Percentiles rank a stretch among this genome's conserved stretches.
Conservation (phyloP, 2,113 vertebrate genomes). For the Ranitomeya imitator region DNA sequence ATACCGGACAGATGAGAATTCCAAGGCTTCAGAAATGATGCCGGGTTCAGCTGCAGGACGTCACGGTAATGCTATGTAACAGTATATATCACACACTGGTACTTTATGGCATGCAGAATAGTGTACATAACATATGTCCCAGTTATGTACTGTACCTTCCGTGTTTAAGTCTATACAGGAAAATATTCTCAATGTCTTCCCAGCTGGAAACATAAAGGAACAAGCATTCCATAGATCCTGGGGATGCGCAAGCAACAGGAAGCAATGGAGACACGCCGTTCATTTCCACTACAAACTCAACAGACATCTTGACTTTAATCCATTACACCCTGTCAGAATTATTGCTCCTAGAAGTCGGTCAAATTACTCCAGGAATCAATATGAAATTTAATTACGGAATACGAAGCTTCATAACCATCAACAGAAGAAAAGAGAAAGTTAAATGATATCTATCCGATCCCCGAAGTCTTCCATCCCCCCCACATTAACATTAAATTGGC, state of each 20-base stretch:
- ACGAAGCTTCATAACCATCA: neutral
- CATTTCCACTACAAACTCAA: neutral
- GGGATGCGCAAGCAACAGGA: constrained; percentile 42
- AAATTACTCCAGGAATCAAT: neutral
- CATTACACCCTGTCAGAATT: neutral
- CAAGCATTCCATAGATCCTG: constrained; percentile 8
- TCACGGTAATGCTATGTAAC: neutral
- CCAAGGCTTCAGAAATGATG: no score
- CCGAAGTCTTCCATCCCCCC: no score
- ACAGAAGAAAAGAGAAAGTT: no score
- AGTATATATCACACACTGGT: neutral
- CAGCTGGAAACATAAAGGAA: constrained; percentile 31
- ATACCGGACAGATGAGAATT: no score
- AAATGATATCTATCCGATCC: no score
- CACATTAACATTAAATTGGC: no score
- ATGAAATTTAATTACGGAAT: neutral
- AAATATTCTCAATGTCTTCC: neutral
- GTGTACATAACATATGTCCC: neutral
- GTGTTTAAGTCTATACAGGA: constrained; percentile 7
- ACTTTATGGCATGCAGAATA: neutral
- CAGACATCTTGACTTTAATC: neutral
- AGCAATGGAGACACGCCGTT: neutral
- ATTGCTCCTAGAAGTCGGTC: neutral
- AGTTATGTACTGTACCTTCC: neutral
- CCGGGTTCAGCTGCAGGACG: neutral